Conservation (phyloP, 2,113 vertebrate species). For the Phyllostomus hastatus region DNA sequence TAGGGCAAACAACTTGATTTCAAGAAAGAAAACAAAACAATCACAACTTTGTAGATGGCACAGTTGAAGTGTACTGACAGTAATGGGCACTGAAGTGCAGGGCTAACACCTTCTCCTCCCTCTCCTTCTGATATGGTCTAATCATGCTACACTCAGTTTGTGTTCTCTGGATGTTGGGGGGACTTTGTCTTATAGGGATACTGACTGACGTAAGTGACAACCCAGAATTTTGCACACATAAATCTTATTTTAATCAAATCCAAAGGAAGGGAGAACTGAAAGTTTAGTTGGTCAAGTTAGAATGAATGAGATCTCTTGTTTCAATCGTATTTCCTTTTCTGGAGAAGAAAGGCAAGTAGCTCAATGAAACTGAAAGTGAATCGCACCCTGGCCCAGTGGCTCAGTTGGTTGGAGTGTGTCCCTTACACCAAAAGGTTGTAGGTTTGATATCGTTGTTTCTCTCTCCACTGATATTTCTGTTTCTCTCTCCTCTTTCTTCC, state of each 20-base stretch:
- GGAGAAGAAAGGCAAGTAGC: background rate
- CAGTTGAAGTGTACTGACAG: background rate
- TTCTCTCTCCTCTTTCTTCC: no score
- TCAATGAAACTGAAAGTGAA: background rate
- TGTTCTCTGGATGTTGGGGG: background rate
- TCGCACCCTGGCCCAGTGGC: background rate
- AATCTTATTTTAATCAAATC: constrained; percentile 18
- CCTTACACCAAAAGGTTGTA: no score
- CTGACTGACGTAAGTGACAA: background rate
- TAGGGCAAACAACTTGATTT: background rate
- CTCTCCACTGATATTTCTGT: no score
- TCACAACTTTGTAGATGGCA: background rate
- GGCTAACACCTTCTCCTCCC: background rate
- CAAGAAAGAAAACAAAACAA: background rate
- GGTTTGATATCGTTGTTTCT: no score
- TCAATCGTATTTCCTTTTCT: background rate
- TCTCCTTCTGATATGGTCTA: background rate
- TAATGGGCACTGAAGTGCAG: background rate
- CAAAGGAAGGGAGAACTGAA: background rate
- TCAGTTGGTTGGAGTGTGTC: no score
- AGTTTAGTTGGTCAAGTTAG: background rate
- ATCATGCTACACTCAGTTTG: background rate
- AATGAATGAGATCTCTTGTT: background rate
- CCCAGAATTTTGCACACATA: background rate
- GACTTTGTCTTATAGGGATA: background rate